Evolutionary conservation across 2,888 invertebrate species (phyloP), one percentile per base, ranked within the genome.

Genomic region (Nymphalis c-album): DNA sequence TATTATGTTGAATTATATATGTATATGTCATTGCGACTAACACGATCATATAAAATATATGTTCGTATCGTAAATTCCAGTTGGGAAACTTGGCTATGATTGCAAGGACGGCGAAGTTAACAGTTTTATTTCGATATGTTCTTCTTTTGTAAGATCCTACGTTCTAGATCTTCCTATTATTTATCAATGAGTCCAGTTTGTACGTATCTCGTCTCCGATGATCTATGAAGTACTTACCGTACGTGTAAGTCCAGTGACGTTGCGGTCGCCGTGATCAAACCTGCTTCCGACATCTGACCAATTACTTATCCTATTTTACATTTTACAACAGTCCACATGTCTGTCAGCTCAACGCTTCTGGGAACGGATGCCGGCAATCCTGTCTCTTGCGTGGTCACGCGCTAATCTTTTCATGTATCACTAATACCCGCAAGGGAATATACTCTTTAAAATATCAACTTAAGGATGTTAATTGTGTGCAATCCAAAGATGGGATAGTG

Each of bases 11-110:
- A 80, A 76, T 79, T 78, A 80, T 77, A 76, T 71, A 80, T 77
- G 76, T 71, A 77, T 75, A 70, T 80, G 86, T 82, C 87, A 88
- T 86, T 88, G 87, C 85, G 87, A 86, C 77, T 85, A 78, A 80
- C 76, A 77, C 78, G 77, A 79, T 82, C 57, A 70, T 70, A 63
- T 61, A 66, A 51, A 63, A 60, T 46, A 20, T 63, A 48, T 35
- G 16, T 61, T 61, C 22, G n/a, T 48, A 20, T 63, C 40, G 31
- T 53, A 53, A 63, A 63, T 20, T 45, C 22, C 53, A 57, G 57
- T 69, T 66, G 50, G 57, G 60, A 59, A 68, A 68, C 45, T 51
- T 64, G 61, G 61, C 64, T 50, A 64, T 51, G 61, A 60, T 13
- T 16, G 58, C 62, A 57, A 68, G 68, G 62, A 62, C 68, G 20